phyloP scores from a whole-genome alignment of 2,888 invertebrate genomes.

The Mycogona germanica region DNA sequence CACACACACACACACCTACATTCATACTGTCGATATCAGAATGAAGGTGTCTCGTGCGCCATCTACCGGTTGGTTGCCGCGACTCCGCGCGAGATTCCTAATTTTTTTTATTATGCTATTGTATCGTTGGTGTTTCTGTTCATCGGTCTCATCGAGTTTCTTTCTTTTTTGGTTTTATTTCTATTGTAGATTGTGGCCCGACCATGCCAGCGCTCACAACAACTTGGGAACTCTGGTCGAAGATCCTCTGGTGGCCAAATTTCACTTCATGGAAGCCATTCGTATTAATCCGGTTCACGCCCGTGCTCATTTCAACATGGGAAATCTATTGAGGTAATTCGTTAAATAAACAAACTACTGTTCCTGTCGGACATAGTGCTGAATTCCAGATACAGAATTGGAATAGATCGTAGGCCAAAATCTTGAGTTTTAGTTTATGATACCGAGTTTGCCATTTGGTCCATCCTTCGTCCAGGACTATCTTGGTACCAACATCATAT shows the following conservation, averaged over 20 bases:
- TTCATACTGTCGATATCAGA: too few species aligned
- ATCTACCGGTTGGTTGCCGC: background rate
- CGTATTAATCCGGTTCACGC: constrained; percentile 56
- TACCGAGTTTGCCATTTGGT: too few species aligned
- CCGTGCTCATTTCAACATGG: constrained; percentile 73
- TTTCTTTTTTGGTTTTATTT: background rate
- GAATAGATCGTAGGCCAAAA: too few species aligned
- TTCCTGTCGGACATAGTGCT: too few species aligned
- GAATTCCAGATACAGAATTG: too few species aligned
- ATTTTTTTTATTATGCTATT: background rate
- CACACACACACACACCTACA: too few species aligned
- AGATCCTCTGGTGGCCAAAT: constrained; percentile 50
- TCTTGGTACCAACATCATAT: too few species aligned
- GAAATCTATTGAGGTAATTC: constrained; percentile 64
- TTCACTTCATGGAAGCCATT: constrained; percentile 48
- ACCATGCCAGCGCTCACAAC: constrained; percentile 74
- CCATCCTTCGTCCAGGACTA: too few species aligned
- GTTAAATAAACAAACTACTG: too few species aligned
- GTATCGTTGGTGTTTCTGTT: background rate
- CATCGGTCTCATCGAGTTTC: background rate
- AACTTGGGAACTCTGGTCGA: constrained; percentile 67
- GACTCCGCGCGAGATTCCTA: background rate
- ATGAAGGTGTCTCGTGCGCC: background rate
- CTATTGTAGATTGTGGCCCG: constrained; percentile 58
- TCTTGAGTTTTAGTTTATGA: too few species aligned